phyloP scores from a whole-genome alignment of 2,113 vertebrate species.

The Rattus norvegicus region DNA sequence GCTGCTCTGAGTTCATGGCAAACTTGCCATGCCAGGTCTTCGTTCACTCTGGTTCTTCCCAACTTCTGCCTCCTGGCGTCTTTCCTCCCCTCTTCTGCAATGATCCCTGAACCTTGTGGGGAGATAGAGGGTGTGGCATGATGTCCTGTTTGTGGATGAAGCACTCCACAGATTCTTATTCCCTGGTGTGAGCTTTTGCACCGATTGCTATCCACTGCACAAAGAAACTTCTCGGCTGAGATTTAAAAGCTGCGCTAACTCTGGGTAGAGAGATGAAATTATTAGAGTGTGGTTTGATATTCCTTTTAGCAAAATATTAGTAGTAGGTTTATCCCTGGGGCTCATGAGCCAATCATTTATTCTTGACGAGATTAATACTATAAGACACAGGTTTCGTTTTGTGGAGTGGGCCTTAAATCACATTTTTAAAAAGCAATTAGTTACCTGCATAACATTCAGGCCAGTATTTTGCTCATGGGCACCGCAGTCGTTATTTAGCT shows the following conservation, averaged over 20 bases:
- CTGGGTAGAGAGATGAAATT: background rate
- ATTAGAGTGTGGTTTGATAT: background rate
- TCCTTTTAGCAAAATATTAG: background rate
- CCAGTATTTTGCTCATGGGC: too few species aligned
- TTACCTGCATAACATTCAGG: background rate
- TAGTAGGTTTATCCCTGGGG: background rate
- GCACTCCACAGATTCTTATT: background rate
- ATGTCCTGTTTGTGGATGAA: background rate
- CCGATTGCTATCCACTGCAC: background rate
- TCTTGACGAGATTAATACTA: background rate
- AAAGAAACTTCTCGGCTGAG: background rate
- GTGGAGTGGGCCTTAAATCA: background rate
- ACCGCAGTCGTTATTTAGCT: background rate
- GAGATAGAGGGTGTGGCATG: background rate
- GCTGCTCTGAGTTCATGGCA: background rate
- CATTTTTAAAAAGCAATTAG: background rate
- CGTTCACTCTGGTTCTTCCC: background rate
- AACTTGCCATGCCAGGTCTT: background rate
- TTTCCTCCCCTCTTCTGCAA: background rate
- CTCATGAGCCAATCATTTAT: background rate
- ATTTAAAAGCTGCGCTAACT: background rate
- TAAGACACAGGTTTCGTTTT: background rate
- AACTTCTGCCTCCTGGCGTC: background rate
- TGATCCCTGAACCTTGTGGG: too few species aligned
- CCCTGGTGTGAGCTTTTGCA: background rate